Evolutionary conservation across 1,140 invertebrate genomes (phyloP), one percentile per base, ranked within the genome.

Genomic region (Pogonognathellus flavescens): DNA sequence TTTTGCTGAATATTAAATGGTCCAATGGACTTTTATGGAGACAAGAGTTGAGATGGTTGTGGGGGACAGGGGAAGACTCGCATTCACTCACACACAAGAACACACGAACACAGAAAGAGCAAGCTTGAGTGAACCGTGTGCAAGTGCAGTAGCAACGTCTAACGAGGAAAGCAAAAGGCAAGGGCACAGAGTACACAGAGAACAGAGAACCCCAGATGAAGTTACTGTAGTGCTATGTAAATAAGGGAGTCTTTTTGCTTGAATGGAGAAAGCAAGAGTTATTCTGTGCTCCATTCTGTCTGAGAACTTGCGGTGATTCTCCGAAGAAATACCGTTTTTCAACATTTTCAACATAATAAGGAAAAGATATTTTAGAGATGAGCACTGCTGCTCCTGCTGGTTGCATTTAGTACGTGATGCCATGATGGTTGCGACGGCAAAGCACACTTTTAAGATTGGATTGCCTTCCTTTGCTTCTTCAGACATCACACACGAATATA

Each of bases 1-100:
- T 81, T 81, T 81, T 81, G 80, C 80, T 84, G 83, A 84, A 57
- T 84, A 72, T 41, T 76, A 84, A 76, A 76, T 59, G 66, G 66
- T 25, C 62, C 66, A 22, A 76, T 80, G 57, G 84, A 59, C 84
- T 18, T 85, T 85, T 85, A 85, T 80, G 83, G 62, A 53, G 83
- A 84, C 59, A 53, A 52, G 50, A 76, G 70, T 76, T 76, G 31
- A 76, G 70, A n/a, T 18, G 41, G 31, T 76, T 4, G 1, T 66
- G 13, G 70, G 31, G 41, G 41, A 76, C 70, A 76, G 31, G 70
- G 31, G 2, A 72, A 49, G 14, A 18, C 8, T 76, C 41, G n/a
- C n/a, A n/a, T n/a, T n/a, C n/a, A n/a, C n/a, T n/a, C n/a, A n/a
- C n/a, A n/a, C 9, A 49, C 13, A n/a, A 31, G 31, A 49, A 76